Evolutionary conservation across 2,888 invertebrate genomes (phyloP).

Genomic region (Dynastes maya): DNA sequence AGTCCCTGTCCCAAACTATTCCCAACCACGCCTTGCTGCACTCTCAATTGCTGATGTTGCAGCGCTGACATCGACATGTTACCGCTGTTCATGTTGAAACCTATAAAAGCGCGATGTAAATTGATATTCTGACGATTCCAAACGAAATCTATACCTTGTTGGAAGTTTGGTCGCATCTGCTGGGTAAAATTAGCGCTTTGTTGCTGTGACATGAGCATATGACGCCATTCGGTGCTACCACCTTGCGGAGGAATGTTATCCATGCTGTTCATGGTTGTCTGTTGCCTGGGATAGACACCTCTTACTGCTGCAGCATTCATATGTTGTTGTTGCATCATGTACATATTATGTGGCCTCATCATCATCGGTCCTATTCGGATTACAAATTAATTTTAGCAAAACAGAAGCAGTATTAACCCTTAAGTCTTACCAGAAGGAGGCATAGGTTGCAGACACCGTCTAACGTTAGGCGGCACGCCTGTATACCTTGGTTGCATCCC

Average conservation of each 20-base stretch:
- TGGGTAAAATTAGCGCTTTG: conserved; percentile 71
- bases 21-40: conserved; percentile 52
- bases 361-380: conserved; percentile 76
- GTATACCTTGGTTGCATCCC: conserved; percentile 68
- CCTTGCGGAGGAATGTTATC: conserved; percentile 70
- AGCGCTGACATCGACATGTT: conserved; percentile 68
- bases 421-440: conserved; percentile 77
- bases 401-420: neutral
- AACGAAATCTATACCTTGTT: conserved; percentile 66
- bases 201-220: conserved; percentile 76
- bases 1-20: conserved; percentile 43
- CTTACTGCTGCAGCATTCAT: conserved; percentile 62
- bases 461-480: conserved; percentile 69
- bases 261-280: conserved; percentile 72
- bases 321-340: conserved; percentile 76
- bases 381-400: conserved; percentile 3
- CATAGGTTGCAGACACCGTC: conserved; percentile 79
- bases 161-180: conserved; percentile 73
- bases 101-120: conserved; percentile 35
- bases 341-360: conserved; percentile 79
- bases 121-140: neutral
- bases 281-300: conserved; percentile 73
- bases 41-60: conserved; percentile 57
- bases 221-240: conserved; percentile 76
- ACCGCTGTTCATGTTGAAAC: conserved; percentile 52